These are phyloP conservation scores for Lampris megalopsis DNA, from an alignment of 2,113 vertebrate species.

Conservation along the genomic window DNA sequence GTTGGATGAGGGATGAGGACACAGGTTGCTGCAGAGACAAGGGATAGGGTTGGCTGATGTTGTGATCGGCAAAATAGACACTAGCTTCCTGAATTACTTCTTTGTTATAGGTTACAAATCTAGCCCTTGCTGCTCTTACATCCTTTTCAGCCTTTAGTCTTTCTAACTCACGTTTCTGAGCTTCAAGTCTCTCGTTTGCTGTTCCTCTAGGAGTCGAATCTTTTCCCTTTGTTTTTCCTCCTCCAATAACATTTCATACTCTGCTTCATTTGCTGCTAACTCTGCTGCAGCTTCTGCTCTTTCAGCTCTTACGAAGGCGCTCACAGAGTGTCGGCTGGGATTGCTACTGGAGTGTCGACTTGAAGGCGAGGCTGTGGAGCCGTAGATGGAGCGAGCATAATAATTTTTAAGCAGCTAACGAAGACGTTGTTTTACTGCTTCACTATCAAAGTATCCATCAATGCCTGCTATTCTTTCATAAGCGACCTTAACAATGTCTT, in stretches of 20 bases:
- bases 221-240: slow-evolving; percentile 6
- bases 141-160: slow-evolving; percentile 29
- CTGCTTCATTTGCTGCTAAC: no score
- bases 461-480: slow-evolving; percentile 1
- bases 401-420: no score
- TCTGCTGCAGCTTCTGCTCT: background rate
- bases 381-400: no score
- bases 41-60: background rate
- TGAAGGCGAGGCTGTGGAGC: no score
- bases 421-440: no score
- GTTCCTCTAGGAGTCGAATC: slow-evolving; percentile 19
- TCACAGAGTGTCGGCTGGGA: background rate
- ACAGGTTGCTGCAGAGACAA: background rate
- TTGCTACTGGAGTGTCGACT: slow-evolving; percentile 1
- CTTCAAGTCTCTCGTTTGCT: slow-evolving; percentile 25
- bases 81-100: slow-evolving; percentile 26
- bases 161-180: slow-evolving; percentile 9
- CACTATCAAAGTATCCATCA: no score
- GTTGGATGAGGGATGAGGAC: background rate
- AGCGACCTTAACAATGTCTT: slow-evolving; percentile 20
- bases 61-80: background rate
- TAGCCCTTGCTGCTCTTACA: slow-evolving; percentile 22
- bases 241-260: no score
- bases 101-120: slow-evolving; percentile 18
- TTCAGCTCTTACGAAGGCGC: background rate